These are phyloP conservation scores for Myanophis thanlyinensis DNA, from an alignment of 2,113 vertebrate species.

Conservation along the genomic window DNA sequence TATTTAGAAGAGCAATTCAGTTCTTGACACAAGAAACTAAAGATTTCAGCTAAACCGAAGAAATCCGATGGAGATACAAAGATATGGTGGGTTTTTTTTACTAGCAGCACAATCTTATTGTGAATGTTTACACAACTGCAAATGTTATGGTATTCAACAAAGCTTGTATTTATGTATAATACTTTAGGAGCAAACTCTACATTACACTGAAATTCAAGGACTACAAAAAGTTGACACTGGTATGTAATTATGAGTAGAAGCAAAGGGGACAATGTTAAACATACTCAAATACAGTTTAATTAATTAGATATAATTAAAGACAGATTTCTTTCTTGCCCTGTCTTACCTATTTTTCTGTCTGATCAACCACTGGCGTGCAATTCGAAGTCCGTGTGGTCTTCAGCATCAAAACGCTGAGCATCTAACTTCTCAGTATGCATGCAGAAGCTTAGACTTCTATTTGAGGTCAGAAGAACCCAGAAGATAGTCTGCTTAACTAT, in stretches of 20 bases:
- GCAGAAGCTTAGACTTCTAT: neutral
- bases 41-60: neutral
- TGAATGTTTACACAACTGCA: neutral
- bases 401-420: neutral
- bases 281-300: neutral
- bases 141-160: neutral
- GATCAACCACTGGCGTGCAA: neutral
- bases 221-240: neutral
- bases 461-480: neutral
- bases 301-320: neutral
- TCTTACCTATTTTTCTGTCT: neutral
- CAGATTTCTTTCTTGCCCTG: neutral
- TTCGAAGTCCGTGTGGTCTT: neutral
- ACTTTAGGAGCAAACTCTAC: neutral
- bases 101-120: neutral
- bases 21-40: neutral
- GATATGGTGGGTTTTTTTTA: neutral
- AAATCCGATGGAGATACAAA: neutral
- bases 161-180: neutral
- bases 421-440: neutral
- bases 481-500: neutral
- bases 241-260: neutral
- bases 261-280: neutral
- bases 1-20: neutral
- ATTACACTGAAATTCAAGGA: neutral